A percentile compares a stretch with the other conserved stretches of the same genome.
Evolutionary conservation across 2,888 invertebrate genomes (phyloP).

Genomic region (Alloplasta piceator): DNA sequence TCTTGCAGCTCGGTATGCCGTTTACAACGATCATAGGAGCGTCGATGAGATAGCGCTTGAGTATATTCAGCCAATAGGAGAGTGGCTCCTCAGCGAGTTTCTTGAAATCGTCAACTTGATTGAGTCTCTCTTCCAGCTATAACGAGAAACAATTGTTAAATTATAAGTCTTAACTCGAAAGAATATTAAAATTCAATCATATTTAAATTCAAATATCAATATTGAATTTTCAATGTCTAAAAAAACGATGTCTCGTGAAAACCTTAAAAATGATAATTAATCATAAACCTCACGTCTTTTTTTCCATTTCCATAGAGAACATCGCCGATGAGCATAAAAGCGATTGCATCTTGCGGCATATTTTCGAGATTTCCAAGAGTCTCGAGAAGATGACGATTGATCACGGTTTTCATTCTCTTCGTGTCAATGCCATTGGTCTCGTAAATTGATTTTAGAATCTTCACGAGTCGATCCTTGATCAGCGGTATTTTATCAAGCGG

Average conservation of each 20-base stretch:
- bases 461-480: constrained; percentile 86
- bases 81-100: constrained; percentile 86
- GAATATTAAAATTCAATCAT: too few species aligned
- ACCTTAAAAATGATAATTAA: constrained; percentile 2
- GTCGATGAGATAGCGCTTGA: constrained; percentile 88
- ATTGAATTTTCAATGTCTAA: too few species aligned
- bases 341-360: constrained; percentile 90
- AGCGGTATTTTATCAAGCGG: constrained; percentile 87
- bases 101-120: constrained; percentile 87
- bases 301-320: constrained; percentile 91
- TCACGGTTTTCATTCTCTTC: constrained; percentile 89
- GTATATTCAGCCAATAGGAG: constrained; percentile 89
- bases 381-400: constrained; percentile 89
- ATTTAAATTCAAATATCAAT: too few species aligned
- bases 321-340: constrained; percentile 92
- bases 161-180: background rate
- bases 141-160: constrained; percentile 24
- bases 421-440: constrained; percentile 87
- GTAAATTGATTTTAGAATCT: constrained; percentile 84
- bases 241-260: too few species aligned
- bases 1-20: constrained; percentile 87
- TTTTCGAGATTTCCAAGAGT: constrained; percentile 89
- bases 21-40: constrained; percentile 87
- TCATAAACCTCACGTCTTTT: constrained; percentile 87
- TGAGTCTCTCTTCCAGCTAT: constrained; percentile 88